phyloP scores from a whole-genome alignment of 2,797 vertebrate species.

The Eulemur mongoz region DNA sequence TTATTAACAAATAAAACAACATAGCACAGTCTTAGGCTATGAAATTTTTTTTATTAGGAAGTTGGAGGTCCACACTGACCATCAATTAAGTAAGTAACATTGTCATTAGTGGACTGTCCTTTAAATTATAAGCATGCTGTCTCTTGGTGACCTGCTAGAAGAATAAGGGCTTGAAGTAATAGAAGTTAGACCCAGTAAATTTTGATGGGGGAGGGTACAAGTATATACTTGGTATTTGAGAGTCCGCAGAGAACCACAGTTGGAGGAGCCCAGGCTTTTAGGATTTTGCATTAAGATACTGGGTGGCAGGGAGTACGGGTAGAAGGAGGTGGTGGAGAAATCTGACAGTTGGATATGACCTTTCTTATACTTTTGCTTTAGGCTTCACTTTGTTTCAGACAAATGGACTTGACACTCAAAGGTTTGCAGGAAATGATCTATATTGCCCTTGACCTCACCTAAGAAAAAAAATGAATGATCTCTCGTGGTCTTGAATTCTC shows the following conservation, averaged over 20 bases:
- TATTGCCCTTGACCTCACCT: background rate
- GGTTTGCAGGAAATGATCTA: background rate
- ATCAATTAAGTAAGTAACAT: background rate
- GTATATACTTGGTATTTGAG: background rate
- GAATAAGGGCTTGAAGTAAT: background rate
- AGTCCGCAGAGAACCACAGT: background rate
- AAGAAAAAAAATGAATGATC: background rate
- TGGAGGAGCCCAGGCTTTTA: background rate
- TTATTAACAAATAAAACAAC: background rate
- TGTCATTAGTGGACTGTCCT: background rate
- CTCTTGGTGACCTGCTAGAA: background rate
- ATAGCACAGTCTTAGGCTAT: background rate
- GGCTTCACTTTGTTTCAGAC: background rate
- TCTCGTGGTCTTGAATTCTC: background rate
- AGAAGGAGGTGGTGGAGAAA: background rate
- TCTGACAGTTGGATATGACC: background rate
- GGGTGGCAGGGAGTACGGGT: background rate
- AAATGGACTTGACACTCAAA: background rate
- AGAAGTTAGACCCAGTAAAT: background rate
- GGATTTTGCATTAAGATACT: background rate
- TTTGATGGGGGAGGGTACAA: background rate
- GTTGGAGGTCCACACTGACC: background rate
- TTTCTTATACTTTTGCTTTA: background rate
- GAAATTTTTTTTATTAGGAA: background rate
- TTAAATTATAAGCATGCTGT: background rate